Evolutionary conservation across 2,888 invertebrate species (phyloP), one percentile per base, ranked within the genome.

Genomic region (Chloromyia formosa): DNA sequence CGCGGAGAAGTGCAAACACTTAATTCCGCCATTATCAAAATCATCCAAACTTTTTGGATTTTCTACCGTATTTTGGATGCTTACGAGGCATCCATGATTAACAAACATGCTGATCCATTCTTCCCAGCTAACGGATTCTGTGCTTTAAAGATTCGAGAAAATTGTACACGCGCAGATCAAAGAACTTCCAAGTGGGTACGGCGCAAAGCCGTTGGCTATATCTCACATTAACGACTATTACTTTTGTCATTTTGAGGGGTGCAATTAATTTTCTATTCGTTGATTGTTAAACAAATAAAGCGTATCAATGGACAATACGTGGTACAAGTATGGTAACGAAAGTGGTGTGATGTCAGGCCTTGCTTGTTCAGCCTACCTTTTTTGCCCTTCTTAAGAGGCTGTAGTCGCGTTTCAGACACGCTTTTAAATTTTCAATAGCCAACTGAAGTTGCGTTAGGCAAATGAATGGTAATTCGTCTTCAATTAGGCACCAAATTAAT

Each of bases 241-340:
- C 16, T 12, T 49, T 49, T 49, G 49, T 49, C 49, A 49, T 49
- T 49, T 49, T 12, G 49, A 49, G 49, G 49, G 49, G 49, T 49
- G 12, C 49, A 49, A 49, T 49, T 49, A 49, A 49, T 49, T 49
- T 49, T 49, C 49, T n/a, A 49, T 49, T 49, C 49, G 49, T 49
- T 12, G 49, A 49, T 49, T 49, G 49, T 49, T n/a, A 49, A 49
- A n/a, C 16, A 49, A 49, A 49, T 49, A 49, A 49, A 49, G 3
- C 12, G 16, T 49, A n/a, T n/a, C 16, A 35, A 35, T 35, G 27
- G 27, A 4, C 27, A 35, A 35, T 7, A 35, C 7, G 27, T 35
- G 2, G 3, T 35, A 7, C 3, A 35, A 35, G 27, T 7, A 7
- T 35, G 27, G 27, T 35, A 35, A 35, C 27, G n/a, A 35, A 35